These are phyloP conservation scores for Scophthalmus maximus DNA, from an alignment of 2,113 vertebrate genomes.

Conservation along the genomic window DNA sequence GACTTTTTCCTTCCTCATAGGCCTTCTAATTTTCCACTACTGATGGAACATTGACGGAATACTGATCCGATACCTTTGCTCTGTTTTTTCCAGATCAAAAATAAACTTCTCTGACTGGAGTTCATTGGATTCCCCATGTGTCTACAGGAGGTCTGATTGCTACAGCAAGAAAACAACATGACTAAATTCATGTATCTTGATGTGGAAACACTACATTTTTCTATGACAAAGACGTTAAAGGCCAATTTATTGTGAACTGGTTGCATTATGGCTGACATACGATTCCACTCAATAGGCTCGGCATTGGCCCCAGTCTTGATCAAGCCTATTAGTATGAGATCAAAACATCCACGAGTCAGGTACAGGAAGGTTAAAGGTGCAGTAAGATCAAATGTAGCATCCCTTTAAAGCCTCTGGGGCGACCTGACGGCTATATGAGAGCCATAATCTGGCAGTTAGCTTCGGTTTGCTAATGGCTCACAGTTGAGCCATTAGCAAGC, in stretches of 20 bases:
- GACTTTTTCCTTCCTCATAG: no score
- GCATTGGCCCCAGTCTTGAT: background rate
- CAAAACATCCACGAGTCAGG: background rate
- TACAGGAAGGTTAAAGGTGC: background rate
- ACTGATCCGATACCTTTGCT: no score
- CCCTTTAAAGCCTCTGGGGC: background rate
- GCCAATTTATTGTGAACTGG: background rate
- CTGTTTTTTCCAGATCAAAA: no score
- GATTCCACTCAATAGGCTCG: background rate
- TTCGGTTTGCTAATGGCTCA: slow-evolving; percentile 47
- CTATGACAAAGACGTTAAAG: background rate
- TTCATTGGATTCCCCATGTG: no score
- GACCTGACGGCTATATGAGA: slow-evolving; percentile 9
- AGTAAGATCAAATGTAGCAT: slow-evolving; percentile 18
- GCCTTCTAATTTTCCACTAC: no score
- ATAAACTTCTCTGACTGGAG: no score
- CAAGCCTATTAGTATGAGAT: background rate
- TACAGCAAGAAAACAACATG: background rate
- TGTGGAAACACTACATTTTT: background rate
- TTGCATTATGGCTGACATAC: background rate
- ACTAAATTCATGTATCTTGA: background rate
- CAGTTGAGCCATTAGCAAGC: slow-evolving; percentile 35
- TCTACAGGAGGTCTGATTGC: background rate
- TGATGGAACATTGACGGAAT: no score
- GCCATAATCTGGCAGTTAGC: slow-evolving; percentile 24